Percentiles rank a stretch among this genome's conserved stretches.
phyloP scores from a whole-genome alignment of 2,113 vertebrate genomes.

The Centrocercus urophasianus region DNA sequence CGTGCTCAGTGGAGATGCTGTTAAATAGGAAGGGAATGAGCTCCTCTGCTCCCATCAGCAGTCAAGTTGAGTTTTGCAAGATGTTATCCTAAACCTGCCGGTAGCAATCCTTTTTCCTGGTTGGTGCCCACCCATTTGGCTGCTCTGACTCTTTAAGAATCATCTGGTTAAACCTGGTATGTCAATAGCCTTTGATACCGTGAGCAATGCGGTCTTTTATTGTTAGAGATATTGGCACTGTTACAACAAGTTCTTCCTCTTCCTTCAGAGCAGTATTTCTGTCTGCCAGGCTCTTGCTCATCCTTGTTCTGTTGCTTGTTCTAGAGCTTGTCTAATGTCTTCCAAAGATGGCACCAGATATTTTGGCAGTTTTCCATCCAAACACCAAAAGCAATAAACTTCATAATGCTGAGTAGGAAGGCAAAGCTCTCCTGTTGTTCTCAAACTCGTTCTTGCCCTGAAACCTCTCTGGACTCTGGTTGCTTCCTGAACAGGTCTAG shows the following conservation, averaged over 20 bases:
- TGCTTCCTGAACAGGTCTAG: not conserved
- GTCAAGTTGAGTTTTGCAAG: not conserved
- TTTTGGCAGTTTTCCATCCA: not conserved
- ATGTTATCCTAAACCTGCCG: not conserved
- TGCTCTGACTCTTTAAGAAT: not conserved
- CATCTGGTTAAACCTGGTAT: not conserved
- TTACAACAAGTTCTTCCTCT: not conserved
- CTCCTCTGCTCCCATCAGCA: fast-evolving
- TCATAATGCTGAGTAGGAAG: not conserved
- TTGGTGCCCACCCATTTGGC: fast-evolving
- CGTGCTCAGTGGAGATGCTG: fast-evolving
- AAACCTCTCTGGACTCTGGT: not conserved
- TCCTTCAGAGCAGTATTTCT: not conserved
- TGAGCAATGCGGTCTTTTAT: fast-evolving
- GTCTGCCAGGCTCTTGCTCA: constrained; percentile 27
- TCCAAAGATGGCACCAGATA: not conserved
- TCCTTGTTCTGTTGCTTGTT: not conserved
- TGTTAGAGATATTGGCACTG: not conserved
- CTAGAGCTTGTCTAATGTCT: not conserved
- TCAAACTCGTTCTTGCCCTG: fast-evolving
- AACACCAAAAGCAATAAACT: not conserved
- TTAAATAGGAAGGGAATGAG: fast-evolving
- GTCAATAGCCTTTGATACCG: not conserved
- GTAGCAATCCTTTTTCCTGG: fast-evolving
- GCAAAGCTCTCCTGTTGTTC: not conserved